Evolutionary conservation across 1,140 invertebrate species (phyloP), one percentile per base, ranked within the genome.

Genomic region (Cyphomyrmex costatus): DNA sequence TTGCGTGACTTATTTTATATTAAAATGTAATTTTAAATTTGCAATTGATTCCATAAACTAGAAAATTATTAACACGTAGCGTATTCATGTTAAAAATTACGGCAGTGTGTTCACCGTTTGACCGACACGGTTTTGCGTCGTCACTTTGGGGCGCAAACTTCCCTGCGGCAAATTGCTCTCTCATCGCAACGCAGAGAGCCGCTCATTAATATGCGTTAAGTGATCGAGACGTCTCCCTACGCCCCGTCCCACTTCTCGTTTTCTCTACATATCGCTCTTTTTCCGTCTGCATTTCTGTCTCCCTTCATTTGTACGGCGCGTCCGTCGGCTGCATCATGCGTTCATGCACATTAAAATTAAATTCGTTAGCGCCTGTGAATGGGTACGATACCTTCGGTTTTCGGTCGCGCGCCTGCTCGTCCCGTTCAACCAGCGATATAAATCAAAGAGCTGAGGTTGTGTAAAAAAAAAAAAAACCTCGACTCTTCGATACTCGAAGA

Each of bases 201-300:
- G 79, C 90, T 92, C 88, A 89, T 93, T 93, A 93, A 93, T 90
- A 93, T 93, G 92, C 92, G 90, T 89, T 90, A 92, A 92, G 91
- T 93, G 92, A 89, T 77, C 87, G 86, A 86, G 87, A 88, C 83
- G 91, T 92, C 92, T 91, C 77, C 88, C 86, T 73, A 87, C 82
- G 71, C 86, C 89, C 82, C 79, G 85, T 88, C 88, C 85, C 88
- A 84, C 79, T 73, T 88, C 80, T 86, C 76, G 71, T 82, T 90
- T 65, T 82, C 82, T 60, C 74, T 58, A 19, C 71, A 80, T 91
- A 83, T 90, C 60, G 87, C 80, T 88, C 77, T 91, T 83, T 91
- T 88, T 86, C 86, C 89, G 90, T 91, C 88, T 89, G 85, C 71
- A 74, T 76, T 68, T 90, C 73, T 84, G 66, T 83, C 77, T 86